These are phyloP conservation scores for Brachyhypopomus occidentalis DNA, from an alignment of 2,113 vertebrate genomes.

Conservation along the genomic window DNA sequence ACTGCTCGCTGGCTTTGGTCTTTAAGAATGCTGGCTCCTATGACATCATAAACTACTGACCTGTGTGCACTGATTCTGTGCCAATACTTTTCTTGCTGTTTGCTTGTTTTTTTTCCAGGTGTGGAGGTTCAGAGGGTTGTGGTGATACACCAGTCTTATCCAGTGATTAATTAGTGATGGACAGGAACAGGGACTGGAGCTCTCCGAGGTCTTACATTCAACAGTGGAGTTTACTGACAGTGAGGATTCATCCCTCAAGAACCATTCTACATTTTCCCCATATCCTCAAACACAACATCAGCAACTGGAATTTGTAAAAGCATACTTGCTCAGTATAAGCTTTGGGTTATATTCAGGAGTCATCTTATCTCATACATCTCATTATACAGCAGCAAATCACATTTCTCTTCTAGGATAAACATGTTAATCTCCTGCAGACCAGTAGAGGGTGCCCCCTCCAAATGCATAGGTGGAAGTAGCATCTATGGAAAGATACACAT, in stretches of 20 bases:
- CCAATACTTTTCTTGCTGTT: neutral
- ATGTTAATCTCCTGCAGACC: constrained; percentile 30
- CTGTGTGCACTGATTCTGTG: neutral
- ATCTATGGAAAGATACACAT: neutral
- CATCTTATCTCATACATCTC: constrained; percentile 17
- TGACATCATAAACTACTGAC: neutral
- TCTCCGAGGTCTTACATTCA: neutral
- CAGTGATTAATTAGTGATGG: neutral
- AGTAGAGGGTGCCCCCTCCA: constrained; percentile 16
- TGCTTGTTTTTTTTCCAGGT: neutral
- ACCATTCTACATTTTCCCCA: neutral
- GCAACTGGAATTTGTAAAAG: neutral
- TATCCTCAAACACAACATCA: neutral
- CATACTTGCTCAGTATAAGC: too few relatives aligned
- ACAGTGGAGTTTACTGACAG: neutral
- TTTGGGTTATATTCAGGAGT: neutral
- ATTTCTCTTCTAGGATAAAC: constrained; percentile 8
- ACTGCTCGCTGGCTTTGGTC: neutral
- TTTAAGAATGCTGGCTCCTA: neutral
- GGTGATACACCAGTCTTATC: neutral
- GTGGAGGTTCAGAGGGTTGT: neutral
- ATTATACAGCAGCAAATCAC: neutral
- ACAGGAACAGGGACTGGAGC: neutral
- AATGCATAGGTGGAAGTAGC: too few relatives aligned
- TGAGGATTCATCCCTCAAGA: too few relatives aligned